A percentile compares a stretch with the other conserved stretches of the same genome.
These are phyloP conservation scores for Apocrypta bakeri DNA, from an alignment of 1,140 invertebrate genomes.

Conservation along the genomic window DNA sequence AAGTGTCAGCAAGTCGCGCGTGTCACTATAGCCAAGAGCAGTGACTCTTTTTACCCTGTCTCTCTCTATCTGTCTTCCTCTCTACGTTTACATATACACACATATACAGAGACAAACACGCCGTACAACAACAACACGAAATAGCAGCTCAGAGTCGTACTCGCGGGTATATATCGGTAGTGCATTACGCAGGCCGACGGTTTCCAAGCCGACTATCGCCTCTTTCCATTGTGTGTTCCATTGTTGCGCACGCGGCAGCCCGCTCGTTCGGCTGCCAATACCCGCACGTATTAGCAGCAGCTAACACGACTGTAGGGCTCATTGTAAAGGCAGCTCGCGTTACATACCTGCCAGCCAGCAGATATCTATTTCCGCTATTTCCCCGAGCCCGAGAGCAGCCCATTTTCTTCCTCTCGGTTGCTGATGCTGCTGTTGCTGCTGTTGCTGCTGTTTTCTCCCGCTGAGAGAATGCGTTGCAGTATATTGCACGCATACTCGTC, in stretches of 20 bases:
- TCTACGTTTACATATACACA: not conserved
- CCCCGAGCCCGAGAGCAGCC: conserved; percentile 28
- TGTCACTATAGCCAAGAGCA: not conserved
- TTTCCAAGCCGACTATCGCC: conserved; percentile 47
- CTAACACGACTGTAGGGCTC: not conserved
- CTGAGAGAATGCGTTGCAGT: not conserved
- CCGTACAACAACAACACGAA: not conserved
- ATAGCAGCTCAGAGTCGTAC: not conserved
- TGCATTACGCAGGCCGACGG: conserved; percentile 35
- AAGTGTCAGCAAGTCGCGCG: conserved; percentile 42
- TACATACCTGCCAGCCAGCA: conserved; percentile 48
- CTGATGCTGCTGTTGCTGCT: not conserved
- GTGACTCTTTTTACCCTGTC: not conserved
- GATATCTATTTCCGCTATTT: conserved; percentile 62
- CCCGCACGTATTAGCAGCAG: conserved; percentile 53
- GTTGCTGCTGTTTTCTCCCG: conserved; percentile 19
- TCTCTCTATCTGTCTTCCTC: not conserved
- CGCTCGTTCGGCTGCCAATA: conserved; percentile 60
- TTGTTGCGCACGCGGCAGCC: conserved; percentile 36
- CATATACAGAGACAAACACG: not conserved
- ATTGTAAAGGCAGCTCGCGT: conserved; percentile 33
- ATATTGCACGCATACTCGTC: not conserved
- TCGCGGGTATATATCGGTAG: conserved; percentile 23
- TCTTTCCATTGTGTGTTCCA: conserved; percentile 52
- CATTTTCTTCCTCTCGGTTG: conserved; percentile 23